These are phyloP conservation scores for Aphidius colemani DNA, from an alignment of 2,888 invertebrate genomes.

Conservation along the genomic window DNA sequence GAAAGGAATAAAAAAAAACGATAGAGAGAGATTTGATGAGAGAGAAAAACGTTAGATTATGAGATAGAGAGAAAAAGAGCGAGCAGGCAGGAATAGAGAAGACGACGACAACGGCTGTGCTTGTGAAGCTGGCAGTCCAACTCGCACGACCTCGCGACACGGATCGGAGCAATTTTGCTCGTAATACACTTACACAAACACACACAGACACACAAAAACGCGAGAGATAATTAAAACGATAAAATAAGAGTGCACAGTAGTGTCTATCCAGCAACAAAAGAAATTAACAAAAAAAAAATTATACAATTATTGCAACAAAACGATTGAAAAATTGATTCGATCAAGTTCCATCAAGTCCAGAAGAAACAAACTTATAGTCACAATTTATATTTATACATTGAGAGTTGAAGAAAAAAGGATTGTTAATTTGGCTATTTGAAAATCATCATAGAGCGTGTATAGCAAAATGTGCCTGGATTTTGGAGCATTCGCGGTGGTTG, in stretches of 20 bases:
- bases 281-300: not conserved
- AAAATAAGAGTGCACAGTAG: no score
- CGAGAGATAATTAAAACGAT: not conserved
- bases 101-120: conserved; percentile 22
- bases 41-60: conserved; percentile 18
- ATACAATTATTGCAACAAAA: no score
- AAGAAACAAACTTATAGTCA: no score
- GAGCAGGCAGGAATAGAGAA: conserved; percentile 24
- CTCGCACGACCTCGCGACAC: conserved; percentile 28
- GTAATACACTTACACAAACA: not conserved
- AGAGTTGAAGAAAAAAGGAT: no score
- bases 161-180: conserved; percentile 19
- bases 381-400: no score
- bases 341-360: no score
- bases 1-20: conserved; percentile 13
- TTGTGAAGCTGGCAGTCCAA: conserved; percentile 26
- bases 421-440: no score
- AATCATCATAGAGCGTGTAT: not conserved
- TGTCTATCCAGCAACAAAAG: not conserved
- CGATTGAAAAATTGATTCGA: no score
- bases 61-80: conserved; percentile 17
- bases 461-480: not conserved
- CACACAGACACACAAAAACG: not conserved
- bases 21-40: conserved; percentile 1
- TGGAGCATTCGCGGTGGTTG: not conserved